Evolutionary conservation across 2,888 invertebrate genomes (phyloP).

Genomic region (Drosophila pullipes): DNA sequence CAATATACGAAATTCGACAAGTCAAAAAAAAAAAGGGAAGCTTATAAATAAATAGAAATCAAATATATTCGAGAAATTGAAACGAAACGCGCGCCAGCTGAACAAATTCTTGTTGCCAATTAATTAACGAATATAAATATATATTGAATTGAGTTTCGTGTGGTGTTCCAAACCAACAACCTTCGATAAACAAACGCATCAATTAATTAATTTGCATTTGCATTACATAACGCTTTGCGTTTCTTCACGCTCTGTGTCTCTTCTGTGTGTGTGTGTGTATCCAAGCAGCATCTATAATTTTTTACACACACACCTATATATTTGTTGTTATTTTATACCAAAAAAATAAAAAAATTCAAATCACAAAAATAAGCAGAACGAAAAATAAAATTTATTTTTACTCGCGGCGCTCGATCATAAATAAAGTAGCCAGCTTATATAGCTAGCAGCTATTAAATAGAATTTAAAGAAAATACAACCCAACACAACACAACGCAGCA

Average conservation of each 20-base stretch:
- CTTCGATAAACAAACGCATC: constrained; percentile 45
- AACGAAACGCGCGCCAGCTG: constrained; percentile 68
- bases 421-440: constrained; percentile 36
- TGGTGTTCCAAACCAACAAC: constrained; percentile 56
- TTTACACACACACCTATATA: constrained; percentile 4
- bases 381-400: constrained; percentile 50
- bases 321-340: constrained; percentile 34
- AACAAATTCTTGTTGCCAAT: constrained; percentile 43
- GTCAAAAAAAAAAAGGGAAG: constrained; percentile 26
- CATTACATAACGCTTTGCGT: constrained; percentile 52
- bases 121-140: constrained; percentile 27
- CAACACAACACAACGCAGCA: neutral
- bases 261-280: constrained; percentile 2
- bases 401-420: constrained; percentile 53
- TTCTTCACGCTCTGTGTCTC: neutral
- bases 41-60: constrained; percentile 3
- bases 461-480: constrained; percentile 14
- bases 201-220: constrained; percentile 52
- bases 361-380: constrained; percentile 27
- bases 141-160: constrained; percentile 29
- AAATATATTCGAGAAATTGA: constrained; percentile 32
- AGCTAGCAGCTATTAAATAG: constrained; percentile 21
- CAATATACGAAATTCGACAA: constrained; percentile 39
- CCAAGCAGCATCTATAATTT: constrained; percentile 27
- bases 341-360: constrained; percentile 24